Percentiles rank a stretch among this genome's conserved stretches.
These are phyloP conservation scores for Cromileptes altivelis DNA, from an alignment of 2,113 vertebrate species.

Conservation along the genomic window DNA sequence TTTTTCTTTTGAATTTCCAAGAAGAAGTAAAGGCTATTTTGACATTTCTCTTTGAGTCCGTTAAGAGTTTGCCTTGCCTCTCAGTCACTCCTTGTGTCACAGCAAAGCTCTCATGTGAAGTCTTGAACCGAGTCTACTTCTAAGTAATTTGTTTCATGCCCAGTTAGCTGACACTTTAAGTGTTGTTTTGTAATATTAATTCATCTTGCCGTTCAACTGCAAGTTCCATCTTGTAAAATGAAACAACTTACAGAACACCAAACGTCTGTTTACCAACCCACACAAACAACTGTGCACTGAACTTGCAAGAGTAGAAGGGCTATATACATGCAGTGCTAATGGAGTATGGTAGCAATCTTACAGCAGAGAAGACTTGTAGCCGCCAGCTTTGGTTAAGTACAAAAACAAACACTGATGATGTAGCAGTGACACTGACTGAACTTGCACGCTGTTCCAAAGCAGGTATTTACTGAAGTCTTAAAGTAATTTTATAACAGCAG, in stretches of 20 bases:
- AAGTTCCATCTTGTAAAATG: slow-evolving; percentile 36
- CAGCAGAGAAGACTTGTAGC: slow-evolving; percentile 54
- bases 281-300: slow-evolving; percentile 67
- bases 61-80: slow-evolving; percentile 53
- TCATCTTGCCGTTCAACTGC: slow-evolving; percentile 26
- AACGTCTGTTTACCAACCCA: slow-evolving; percentile 44
- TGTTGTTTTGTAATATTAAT: slow-evolving; percentile 30
- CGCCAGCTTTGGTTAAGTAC: slow-evolving; percentile 64
- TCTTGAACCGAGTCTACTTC: slow-evolving; percentile 25
- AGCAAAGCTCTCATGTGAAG: slow-evolving; percentile 37
- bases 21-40: slow-evolving; percentile 70
- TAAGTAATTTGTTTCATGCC: slow-evolving; percentile 32
- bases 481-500: slow-evolving; percentile 41
- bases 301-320: slow-evolving; percentile 77
- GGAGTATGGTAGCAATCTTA: slow-evolving; percentile 52
- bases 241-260: slow-evolving; percentile 21
- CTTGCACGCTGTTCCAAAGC: slow-evolving; percentile 50
- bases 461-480: slow-evolving; percentile 47
- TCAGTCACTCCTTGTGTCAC: slow-evolving; percentile 30
- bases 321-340: slow-evolving; percentile 58
- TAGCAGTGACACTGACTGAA: slow-evolving; percentile 62
- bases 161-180: slow-evolving; percentile 32
- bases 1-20: slow-evolving; percentile 32
- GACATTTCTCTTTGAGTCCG: slow-evolving; percentile 50
- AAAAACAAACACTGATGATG: slow-evolving; percentile 37